Evolutionary conservation across 2,797 vertebrate species (phyloP).

Genomic region (Channallabes apus): DNA sequence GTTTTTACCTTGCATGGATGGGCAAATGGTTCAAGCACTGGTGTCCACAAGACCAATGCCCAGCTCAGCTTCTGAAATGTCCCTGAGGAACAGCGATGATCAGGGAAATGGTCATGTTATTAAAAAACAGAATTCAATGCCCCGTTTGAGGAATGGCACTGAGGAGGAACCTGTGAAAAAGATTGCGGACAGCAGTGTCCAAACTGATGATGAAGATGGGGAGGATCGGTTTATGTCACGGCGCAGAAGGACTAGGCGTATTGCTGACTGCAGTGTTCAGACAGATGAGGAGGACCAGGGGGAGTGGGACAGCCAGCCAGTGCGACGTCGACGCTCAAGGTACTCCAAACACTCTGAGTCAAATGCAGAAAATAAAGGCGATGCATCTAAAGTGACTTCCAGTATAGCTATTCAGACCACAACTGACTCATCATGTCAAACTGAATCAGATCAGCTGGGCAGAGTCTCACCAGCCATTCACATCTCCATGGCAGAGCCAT

Average conservation of each 20-base stretch:
- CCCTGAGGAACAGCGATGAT: constrained; percentile 87
- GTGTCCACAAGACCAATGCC: constrained; percentile 85
- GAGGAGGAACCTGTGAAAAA: constrained; percentile 85
- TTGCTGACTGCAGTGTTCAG: constrained; percentile 95
- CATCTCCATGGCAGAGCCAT: constrained; percentile 88
- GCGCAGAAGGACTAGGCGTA: constrained; percentile 86
- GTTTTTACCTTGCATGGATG: constrained; percentile 78
- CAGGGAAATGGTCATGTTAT: constrained; percentile 81
- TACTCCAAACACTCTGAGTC: constrained; percentile 88
- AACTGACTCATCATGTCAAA: constrained; percentile 95
- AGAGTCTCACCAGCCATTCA: constrained; percentile 93
- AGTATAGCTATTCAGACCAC: constrained; percentile 96
- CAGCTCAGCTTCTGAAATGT: constrained; percentile 94
- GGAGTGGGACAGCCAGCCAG: constrained; percentile 93
- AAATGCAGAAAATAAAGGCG: constrained; percentile 79
- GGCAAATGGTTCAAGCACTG: constrained; percentile 79
- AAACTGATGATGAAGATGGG: constrained; percentile 96
- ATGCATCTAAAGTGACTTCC: constrained; percentile 81
- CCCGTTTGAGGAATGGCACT: constrained; percentile 85
- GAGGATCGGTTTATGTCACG: constrained; percentile 89
- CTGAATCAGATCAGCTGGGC: constrained; percentile 88
- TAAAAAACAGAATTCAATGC: constrained; percentile 97
- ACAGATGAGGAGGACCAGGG: constrained; percentile 95
- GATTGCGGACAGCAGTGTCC: constrained; percentile 91
- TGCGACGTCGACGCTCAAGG: constrained; percentile 87